A percentile compares a stretch with the other conserved stretches of the same genome.
Evolutionary conservation across 2,113 vertebrate species (phyloP).

Genomic region (Prolemur simus): DNA sequence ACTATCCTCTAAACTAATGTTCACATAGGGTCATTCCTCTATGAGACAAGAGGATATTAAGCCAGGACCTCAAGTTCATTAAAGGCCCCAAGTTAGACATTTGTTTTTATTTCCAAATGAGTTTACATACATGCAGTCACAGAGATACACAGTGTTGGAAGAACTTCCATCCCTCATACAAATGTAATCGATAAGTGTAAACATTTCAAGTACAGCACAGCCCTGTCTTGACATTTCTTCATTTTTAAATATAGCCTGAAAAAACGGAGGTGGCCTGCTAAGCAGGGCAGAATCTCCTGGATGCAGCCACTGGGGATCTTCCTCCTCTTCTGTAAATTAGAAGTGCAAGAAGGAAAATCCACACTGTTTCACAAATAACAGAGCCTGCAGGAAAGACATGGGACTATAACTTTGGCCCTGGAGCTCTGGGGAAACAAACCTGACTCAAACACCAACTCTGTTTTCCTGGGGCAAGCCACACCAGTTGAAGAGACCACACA

Average conservation of each 20-base stretch:
- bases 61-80: background rate
- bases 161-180: background rate
- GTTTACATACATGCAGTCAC: background rate
- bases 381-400: background rate
- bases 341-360: background rate
- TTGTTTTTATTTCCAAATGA: constrained; percentile 15
- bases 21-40: background rate
- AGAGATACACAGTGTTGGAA: background rate
- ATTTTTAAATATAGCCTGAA: background rate
- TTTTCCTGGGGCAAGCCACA: background rate
- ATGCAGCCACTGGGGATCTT: background rate
- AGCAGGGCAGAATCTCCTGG: background rate
- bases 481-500: background rate
- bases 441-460: background rate
- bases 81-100: background rate
- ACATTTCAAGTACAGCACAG: background rate
- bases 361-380: constrained; percentile 24
- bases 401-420: background rate
- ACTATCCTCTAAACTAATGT: background rate
- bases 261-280: background rate
- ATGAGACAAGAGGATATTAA: background rate
- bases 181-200: background rate
- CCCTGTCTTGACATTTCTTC: background rate
- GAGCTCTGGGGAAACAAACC: background rate
- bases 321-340: background rate